These are phyloP conservation scores for Denticeps clupeoides DNA, from an alignment of 2,797 vertebrate species.

Conservation along the genomic window DNA sequence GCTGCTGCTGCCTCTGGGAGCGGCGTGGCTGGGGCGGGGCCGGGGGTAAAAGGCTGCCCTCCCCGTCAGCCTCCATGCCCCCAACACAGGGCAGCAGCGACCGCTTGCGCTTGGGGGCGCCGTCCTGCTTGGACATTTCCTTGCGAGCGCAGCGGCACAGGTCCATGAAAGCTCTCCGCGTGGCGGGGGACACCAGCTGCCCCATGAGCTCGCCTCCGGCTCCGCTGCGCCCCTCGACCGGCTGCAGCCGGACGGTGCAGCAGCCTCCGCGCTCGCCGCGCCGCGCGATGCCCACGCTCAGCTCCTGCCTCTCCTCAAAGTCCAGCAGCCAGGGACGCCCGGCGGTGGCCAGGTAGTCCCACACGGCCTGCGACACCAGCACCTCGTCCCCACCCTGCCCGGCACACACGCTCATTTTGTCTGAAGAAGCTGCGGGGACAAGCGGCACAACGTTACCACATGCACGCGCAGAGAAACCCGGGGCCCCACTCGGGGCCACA, in stretches of 20 bases:
- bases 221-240: slow-evolving; percentile 57
- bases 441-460: no score
- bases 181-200: slow-evolving; percentile 57
- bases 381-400: slow-evolving; percentile 85
- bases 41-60: slow-evolving; percentile 57
- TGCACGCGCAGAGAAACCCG: no score
- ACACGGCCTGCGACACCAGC: slow-evolving; percentile 86
- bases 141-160: slow-evolving; percentile 76
- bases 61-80: slow-evolving; percentile 59
- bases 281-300: slow-evolving; percentile 75
- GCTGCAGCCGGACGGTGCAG: slow-evolving; percentile 79
- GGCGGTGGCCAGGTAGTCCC: slow-evolving; percentile 87
- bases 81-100: slow-evolving; percentile 70
- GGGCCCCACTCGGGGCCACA: no score
- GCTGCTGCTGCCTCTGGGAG: slow-evolving; percentile 67
- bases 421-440: slow-evolving; percentile 59
- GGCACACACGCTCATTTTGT: slow-evolving; percentile 71
- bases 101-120: slow-evolving; percentile 74
- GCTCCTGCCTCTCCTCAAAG: slow-evolving; percentile 82
- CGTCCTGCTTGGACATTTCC: slow-evolving; percentile 84
- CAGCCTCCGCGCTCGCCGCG: slow-evolving; percentile 85
- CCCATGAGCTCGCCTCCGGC: slow-evolving; percentile 57
- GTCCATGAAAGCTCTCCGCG: slow-evolving; percentile 84
- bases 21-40: slow-evolving; percentile 56
- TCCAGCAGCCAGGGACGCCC: slow-evolving; percentile 80